Percentiles rank a stretch among this genome's conserved stretches.
Evolutionary conservation across 1,140 invertebrate genomes (phyloP).

Genomic region (Drosophila guanche): DNA sequence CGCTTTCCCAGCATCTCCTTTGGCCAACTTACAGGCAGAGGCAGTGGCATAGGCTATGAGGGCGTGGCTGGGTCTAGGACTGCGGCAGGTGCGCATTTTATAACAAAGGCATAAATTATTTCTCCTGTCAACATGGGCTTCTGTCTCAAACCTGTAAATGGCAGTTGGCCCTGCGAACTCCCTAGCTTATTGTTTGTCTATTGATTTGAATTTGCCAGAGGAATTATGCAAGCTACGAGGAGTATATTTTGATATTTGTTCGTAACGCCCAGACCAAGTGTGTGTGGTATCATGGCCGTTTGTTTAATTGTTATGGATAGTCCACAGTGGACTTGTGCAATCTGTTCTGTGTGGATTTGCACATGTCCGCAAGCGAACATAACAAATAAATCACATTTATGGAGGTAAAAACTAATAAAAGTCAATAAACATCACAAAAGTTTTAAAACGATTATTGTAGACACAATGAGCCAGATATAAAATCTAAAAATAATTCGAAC

Average conservation of each 20-base stretch:
- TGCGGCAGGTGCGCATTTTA: constrained; percentile 65
- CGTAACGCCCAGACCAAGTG: background rate
- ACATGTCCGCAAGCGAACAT: constrained; percentile 24
- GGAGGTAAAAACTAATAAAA: no score
- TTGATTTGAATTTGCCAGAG: constrained; percentile 70
- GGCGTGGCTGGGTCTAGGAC: constrained; percentile 26
- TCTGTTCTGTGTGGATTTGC: constrained; percentile 32
- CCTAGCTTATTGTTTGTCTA: constrained; percentile 72
- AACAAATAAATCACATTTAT: no score
- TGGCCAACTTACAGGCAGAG: constrained; percentile 29
- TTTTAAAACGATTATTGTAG: no score
- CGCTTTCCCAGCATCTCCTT: constrained; percentile 27
- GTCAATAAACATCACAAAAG: no score
- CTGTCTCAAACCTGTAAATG: constrained; percentile 60
- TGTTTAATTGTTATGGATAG: constrained; percentile 54
- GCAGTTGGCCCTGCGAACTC: constrained; percentile 60
- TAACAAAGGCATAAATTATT: constrained; percentile 82
- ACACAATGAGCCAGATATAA: no score
- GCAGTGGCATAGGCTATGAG: constrained; percentile 10
- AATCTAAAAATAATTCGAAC: no score
- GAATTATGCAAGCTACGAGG: constrained; percentile 62
- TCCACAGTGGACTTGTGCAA: constrained; percentile 22
- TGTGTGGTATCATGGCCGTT: constrained; percentile 4
- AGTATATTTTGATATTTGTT: constrained; percentile 37
- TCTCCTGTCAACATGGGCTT: constrained; percentile 72